These are phyloP conservation scores for Agrotis ipsilon DNA, from an alignment of 2,888 invertebrate species.

Conservation along the genomic window DNA sequence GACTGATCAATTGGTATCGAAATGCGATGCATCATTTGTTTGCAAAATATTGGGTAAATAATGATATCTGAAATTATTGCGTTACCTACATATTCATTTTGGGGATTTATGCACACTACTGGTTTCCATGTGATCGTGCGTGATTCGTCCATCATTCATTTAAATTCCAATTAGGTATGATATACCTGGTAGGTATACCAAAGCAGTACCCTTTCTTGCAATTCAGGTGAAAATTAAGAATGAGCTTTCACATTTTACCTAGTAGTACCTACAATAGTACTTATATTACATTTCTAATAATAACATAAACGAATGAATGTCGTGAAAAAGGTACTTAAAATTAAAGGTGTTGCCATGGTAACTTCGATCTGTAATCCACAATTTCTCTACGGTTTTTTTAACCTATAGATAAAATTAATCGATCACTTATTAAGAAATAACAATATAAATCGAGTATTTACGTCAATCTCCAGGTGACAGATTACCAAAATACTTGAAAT, in stretches of 20 bases:
- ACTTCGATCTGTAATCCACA: not conserved
- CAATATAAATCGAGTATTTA: not conserved
- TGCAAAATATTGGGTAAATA: conserved; percentile 26
- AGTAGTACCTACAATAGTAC: too few relatives aligned
- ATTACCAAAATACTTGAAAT: conserved; percentile 32
- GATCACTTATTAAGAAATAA: conserved; percentile 2
- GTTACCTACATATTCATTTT: conserved; percentile 8
- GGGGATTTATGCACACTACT: not conserved
- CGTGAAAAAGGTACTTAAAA: too few relatives aligned
- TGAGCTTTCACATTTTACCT: too few relatives aligned
- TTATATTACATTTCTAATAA: too few relatives aligned
- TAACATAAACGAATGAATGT: too few relatives aligned
- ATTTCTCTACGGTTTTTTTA: not conserved
- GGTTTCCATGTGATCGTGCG: too few relatives aligned
- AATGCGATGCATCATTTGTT: conserved; percentile 15
- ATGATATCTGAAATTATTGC: conserved; percentile 14
- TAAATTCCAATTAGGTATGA: too few relatives aligned
- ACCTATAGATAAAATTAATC: conserved; percentile 3
- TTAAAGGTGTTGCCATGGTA: not conserved
- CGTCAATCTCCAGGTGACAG: conserved; percentile 22
- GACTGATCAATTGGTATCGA: conserved; percentile 15
- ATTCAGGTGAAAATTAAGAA: too few relatives aligned
- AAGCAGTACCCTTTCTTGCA: too few relatives aligned
- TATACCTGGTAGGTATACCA: too few relatives aligned
- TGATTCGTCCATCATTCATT: too few relatives aligned